These are phyloP conservation scores for Fragum fragum DNA, from an alignment of 2,888 invertebrate genomes.

Conservation along the genomic window DNA sequence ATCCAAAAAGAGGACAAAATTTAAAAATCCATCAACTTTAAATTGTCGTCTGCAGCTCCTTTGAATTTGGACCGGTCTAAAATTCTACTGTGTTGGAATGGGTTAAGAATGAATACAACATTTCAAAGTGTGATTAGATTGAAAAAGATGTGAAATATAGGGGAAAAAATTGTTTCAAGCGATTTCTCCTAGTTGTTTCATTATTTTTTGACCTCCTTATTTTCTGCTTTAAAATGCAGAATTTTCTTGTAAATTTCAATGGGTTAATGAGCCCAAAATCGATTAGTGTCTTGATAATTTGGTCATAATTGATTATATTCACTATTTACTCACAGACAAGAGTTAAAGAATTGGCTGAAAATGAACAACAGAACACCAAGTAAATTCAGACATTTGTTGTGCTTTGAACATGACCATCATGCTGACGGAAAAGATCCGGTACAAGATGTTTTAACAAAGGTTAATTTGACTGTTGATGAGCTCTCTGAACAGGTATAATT, in stretches of 20 bases:
- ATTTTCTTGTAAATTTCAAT: background rate
- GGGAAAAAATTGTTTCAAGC: background rate
- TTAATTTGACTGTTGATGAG: conserved; percentile 67
- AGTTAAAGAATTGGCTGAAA: conserved; percentile 78
- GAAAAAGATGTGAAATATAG: too few relatives aligned
- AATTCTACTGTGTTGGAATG: too few relatives aligned
- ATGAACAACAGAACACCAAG: conserved; percentile 80
- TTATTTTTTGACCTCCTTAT: background rate
- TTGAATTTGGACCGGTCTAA: too few relatives aligned
- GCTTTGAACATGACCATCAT: conserved; percentile 65
- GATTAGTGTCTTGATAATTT: too few relatives aligned
- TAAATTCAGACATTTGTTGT: conserved; percentile 79
- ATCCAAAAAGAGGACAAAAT: too few relatives aligned
- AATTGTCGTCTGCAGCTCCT: too few relatives aligned
- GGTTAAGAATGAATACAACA: too few relatives aligned
- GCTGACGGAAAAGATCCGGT: conserved; percentile 52
- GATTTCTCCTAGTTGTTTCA: background rate
- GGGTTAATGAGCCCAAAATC: background rate
- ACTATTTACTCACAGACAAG: conserved; percentile 21
- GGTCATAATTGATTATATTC: too few relatives aligned
- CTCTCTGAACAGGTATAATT: conserved; percentile 72
- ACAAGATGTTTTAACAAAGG: conserved; percentile 62
- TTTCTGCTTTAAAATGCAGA: background rate
- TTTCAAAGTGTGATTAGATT: too few relatives aligned
- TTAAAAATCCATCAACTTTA: too few relatives aligned